Conservation (phyloP, 2,888 invertebrate genomes). For the Miltochrista miniata region DNA sequence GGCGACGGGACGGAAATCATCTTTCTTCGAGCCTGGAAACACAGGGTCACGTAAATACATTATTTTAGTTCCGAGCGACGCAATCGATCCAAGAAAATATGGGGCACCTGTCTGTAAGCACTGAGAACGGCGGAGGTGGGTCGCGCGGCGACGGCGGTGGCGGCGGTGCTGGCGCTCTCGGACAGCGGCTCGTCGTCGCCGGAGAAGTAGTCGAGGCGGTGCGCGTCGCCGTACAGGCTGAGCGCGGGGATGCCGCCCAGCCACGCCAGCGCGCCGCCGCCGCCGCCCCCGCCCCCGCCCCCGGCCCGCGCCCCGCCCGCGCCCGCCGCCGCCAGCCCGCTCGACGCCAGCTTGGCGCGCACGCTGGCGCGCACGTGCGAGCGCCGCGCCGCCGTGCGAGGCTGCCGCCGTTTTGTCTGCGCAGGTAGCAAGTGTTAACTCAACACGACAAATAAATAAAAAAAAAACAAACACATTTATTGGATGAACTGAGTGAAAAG, state of each 20-base stretch:
- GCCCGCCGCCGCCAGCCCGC: constrained; percentile 4
- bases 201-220: constrained; percentile 88
- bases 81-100: background rate
- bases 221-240: constrained; percentile 85
- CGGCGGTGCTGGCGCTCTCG: constrained; percentile 59
- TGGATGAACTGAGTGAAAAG: no score
- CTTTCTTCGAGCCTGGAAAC: constrained; percentile 75
- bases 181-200: constrained; percentile 69
- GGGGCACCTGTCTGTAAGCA: constrained; percentile 66
- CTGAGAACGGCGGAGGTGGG: constrained; percentile 73
- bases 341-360: constrained; percentile 52
- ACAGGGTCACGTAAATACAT: constrained; percentile 14
- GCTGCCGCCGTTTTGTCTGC: constrained; percentile 53
- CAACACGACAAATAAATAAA: no score
- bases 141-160: constrained; percentile 68
- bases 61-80: no score
- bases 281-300: constrained; percentile 10
- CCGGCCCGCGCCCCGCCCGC: constrained; percentile 7
- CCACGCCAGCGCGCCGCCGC: constrained; percentile 36
- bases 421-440: no score
- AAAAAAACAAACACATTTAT: no score
- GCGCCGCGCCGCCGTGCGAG: constrained; percentile 73
- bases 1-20: constrained; percentile 68
- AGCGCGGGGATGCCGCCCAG: constrained; percentile 56
- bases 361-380: constrained; percentile 67